Base-by-base conservation (phyloP, 2,888 invertebrate species). In the Cryptophagus acutangulus region DNA sequence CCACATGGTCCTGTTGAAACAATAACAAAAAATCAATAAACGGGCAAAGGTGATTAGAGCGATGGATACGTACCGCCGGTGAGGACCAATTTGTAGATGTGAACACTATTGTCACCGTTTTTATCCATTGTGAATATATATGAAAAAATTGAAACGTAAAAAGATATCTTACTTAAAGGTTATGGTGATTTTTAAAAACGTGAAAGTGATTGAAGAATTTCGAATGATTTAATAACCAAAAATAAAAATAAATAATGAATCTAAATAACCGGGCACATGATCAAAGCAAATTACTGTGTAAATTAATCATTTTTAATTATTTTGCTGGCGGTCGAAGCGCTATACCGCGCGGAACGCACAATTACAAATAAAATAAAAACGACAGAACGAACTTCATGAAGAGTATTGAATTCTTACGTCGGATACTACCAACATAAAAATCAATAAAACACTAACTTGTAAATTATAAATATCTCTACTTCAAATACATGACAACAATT, bases 1-100 rank as follows among this genome's bases (percentile, higher is more conserved):
- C 95, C 96, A 73, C 96, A 96, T 56, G 96, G 96, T 61, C 96
- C 95, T 93, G 73, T 71, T 46, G 48, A 41, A 41, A 42, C 48
- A 36, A 40, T 38, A 30, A 46, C 12, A 8, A 9, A 39, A 33
- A 28, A 17, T 24, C 15, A 13, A 14, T 28, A 15, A 29, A 30
- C 8, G 16, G 12, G 9, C 2, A 33, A 40, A 36, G 10, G 24
- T 33, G 17, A n/a, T 17, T 25, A n/a, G 2, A 8, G 12, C 29
- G 24, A 6, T 6, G 10, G 31, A 16, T 36, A 72, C 82, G 79
- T 77, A 89, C 90, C 90, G 76, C 91, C 91, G 56, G 91, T 91
- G 53, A 92, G 77, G 54, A 91, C 90, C 59, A 91, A 74, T 73
- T 82, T 87, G 74, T 89, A 89, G 57, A 87, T 79, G 57, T 81